Evolutionary conservation across 2,113 vertebrate genomes (phyloP).

Genomic region (Furnarius figulus): DNA sequence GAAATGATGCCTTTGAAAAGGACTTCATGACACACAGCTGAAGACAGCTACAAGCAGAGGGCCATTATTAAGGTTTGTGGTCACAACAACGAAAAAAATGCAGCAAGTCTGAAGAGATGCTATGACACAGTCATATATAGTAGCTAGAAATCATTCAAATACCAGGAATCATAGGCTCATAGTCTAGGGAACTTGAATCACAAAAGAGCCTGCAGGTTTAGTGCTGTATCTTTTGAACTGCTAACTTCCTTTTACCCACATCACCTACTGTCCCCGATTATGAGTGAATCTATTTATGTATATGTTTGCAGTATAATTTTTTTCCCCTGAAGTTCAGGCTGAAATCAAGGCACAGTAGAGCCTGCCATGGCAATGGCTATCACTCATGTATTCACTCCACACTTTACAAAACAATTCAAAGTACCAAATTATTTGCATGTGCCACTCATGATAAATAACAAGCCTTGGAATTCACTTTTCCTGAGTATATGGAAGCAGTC

Average conservation of each 20-base stretch:
- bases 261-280: background rate
- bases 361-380: background rate
- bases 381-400: background rate
- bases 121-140: background rate
- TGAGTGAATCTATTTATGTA: background rate
- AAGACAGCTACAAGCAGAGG: background rate
- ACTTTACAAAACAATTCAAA: background rate
- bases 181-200: background rate
- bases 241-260: background rate
- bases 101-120: background rate
- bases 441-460: background rate
- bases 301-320: background rate
- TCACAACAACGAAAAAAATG: background rate
- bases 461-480: background rate
- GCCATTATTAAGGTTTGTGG: background rate
- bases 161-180: background rate
- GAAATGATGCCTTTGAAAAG: background rate
- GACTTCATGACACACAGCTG: background rate
- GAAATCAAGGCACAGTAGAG: background rate
- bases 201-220: background rate
- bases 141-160: background rate
- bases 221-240: background rate
- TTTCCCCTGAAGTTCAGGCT: background rate
- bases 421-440: background rate
- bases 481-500: background rate